Base-by-base conservation (phyloP, 2,888 invertebrate genomes). In the Liodrosophila aerea region DNA sequence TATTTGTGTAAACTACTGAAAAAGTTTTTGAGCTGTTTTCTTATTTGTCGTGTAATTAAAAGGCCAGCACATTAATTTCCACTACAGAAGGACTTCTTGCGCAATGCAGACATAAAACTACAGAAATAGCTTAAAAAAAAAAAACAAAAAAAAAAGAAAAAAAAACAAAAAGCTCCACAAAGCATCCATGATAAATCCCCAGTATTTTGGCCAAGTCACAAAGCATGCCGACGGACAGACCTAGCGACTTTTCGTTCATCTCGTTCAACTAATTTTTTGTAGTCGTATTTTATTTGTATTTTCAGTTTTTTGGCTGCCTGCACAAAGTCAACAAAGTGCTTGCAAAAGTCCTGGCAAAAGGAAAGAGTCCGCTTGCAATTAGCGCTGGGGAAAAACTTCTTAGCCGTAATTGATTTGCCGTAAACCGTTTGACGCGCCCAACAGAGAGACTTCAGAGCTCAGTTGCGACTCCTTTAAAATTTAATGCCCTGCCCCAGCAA, bases 1-100 rank as follows among this genome's bases (percentile, higher is more conserved):
- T 39, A 45, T 45, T 36, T 50, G 57, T 40, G 46, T 40, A 49
- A 22, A 46, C 36, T 34, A 22, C 45, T 22, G 57, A 47, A 76
- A 78, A 84, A 60, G 43, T 77, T 76, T 76, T 76, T 64, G 46
- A 59, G 52, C 64, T 80, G 81, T 76, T 77, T 82, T 74, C 82
- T 84, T 77, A 72, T 80, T 80, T 82, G 73, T 77, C 73, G 71
- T 71, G 67, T 76, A 80, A 80, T 80, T 80, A 80, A 82, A 80
- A 82, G 82, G 76, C 82, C 64, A 58, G 82, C 76, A 71, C 80
- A 80, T 80, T 80, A 78, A 80, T 80, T 82, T 73, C 62, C 49
- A 66, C 72, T 76, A 77, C 72, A 63, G 76, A 69, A 60, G 69
- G 66, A 78, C 76, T 64, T 73, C 76, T 64, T 73, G 66, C 81